Percentiles rank a stretch among this genome's conserved stretches.
Evolutionary conservation across 2,113 vertebrate species (phyloP).

Genomic region (Neoarius graeffei): DNA sequence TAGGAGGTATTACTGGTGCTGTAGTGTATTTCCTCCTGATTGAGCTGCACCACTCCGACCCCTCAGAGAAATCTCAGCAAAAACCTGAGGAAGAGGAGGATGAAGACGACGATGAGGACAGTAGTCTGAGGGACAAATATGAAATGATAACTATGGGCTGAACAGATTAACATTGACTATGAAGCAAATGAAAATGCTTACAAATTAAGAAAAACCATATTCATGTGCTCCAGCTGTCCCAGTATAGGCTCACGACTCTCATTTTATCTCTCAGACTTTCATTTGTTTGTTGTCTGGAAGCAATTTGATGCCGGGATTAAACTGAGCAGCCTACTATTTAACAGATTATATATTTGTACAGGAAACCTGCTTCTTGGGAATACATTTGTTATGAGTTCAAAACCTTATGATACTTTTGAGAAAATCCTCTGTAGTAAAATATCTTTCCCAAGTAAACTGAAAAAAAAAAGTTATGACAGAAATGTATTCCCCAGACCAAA

Average conservation of each 20-base stretch:
- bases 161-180: not conserved
- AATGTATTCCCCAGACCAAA: not conserved
- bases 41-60: constrained; percentile 80
- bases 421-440: not conserved
- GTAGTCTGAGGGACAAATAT: constrained; percentile 79
- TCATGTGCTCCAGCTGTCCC: not conserved
- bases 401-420: not conserved
- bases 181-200: not conserved
- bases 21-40: constrained; percentile 81
- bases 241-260: not conserved
- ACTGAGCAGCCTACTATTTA: not conserved
- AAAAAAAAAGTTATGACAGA: not conserved
- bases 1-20: constrained; percentile 81
- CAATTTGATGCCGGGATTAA: not conserved
- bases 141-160: constrained; percentile 82
- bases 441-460: not conserved
- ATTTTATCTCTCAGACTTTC: not conserved
- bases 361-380: not conserved
- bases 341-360: not conserved
- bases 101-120: constrained; percentile 69
- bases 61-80: constrained; percentile 47
- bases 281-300: constrained; percentile 18
- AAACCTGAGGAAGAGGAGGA: constrained; percentile 68
- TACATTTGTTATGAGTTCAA: not conserved
- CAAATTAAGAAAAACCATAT: not conserved